Evolutionary conservation across 2,888 invertebrate species (phyloP), one percentile per base, ranked within the genome.

Genomic region (Orthosia incerta): DNA sequence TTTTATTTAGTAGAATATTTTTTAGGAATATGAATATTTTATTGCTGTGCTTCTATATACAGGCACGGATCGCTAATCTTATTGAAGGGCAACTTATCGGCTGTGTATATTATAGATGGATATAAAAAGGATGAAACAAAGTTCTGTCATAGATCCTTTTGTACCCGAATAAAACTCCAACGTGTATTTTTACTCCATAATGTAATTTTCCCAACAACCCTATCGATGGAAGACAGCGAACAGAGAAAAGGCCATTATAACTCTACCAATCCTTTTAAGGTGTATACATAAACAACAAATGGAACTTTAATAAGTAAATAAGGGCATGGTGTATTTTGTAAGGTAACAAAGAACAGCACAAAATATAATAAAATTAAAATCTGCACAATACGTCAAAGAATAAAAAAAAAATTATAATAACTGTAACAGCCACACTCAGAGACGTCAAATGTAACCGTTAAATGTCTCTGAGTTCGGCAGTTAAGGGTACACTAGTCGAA

Each of bases 141-240:
- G 23, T 61, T 66, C 5, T 39, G 26, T 20, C 16, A 68, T 56
- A 39, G 13, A 64, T 39, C 74, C 60, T 59, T 78, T 80, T 71
- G 79, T 68, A 45, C 39, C n/a, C 60, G 20, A 23, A 68, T 62
- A 60, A 55, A 73, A 45, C 59, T 45, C 9, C 56, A 63, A 16
- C 45, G 59, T 66, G 53, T 67, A 67, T 74, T 78, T 78, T 71
- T 66, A 64, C 63, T 60, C 60, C 31, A 46, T 80, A 79, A 85
- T 74, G 87, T 87, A 91, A 91, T 92, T 87, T 86, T 51, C 18
- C 53, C 71, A 48, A 68, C 68, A 78, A 83, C 70, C 66, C 76
- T 65, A 79, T 80, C 74, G 53, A 66, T 63, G 60, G 31, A 55
- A 70, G 71, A 72, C 74, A 70, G 64, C 39, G 50, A 70, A 77